Evolutionary conservation across 2,113 vertebrate genomes (phyloP), one percentile per base, ranked within the genome.

Genomic region (Microtus richardsoni): DNA sequence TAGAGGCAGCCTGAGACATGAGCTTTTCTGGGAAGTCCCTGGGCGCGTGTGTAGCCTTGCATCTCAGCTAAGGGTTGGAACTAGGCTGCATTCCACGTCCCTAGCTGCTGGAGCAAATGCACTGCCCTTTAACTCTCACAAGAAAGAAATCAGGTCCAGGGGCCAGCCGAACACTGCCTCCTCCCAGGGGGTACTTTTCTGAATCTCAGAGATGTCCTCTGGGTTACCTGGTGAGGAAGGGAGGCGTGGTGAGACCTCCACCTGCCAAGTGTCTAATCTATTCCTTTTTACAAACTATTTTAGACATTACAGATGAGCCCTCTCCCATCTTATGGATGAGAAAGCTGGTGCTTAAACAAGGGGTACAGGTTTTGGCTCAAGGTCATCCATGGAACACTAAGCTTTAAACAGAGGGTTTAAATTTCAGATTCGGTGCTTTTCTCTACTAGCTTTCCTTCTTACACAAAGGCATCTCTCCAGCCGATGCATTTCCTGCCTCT

Each of bases 401-500:
- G 36, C 33, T 74, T 91, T 91, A 62, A 80, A 64, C 14, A 89
- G 66, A 58, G 36, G 36, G 16, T 62, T 39, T 73, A 58, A 6
- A 5, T 19, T 89, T 71, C 49, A 30, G 39, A 73, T 93, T 91
- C 74, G 22, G 49, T 54, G 62, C 78, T 58, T 36, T 82, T 33
- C 54, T 82, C 84, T 22, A 44, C 24, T 52, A 70, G 75, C 21
- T 41, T 95, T 52, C 2, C 62, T 28, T 91, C 44, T 47, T 68
- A 66, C 47, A 86, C 71, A 64, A 44, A 85, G n/a, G 10, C 58
- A 79, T 84, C 73, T 92, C 54, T 90, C 58, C 26, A 84, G 49
- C 7, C 70, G 68, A n/a, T 5, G 33, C 68, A 66, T 70, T 44
- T 82, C 66, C 71, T 89, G 70, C 74, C 93, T 96, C 87, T 95